Percentiles rank a stretch among this genome's conserved stretches.
Conservation (phyloP, 2,888 invertebrate genomes). For the Megastigmus dorsalis region DNA sequence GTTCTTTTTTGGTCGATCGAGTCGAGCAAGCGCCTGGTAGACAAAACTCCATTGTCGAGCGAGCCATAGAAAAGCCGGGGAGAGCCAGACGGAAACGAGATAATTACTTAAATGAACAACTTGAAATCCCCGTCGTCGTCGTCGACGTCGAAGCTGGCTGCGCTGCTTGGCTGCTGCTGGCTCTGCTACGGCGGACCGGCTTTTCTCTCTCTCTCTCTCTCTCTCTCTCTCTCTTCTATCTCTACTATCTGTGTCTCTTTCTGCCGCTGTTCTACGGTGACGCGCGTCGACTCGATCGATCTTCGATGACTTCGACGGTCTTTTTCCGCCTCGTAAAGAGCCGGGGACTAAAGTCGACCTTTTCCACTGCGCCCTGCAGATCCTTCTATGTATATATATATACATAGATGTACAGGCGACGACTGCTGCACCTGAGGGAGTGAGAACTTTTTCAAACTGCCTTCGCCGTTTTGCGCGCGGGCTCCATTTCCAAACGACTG, state of each 20-base stretch:
- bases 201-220: neutral
- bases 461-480: neutral
- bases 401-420: too few relatives aligned
- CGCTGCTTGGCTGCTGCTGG: neutral
- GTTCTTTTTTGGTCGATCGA: neutral
- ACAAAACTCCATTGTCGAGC: neutral
- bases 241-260: neutral
- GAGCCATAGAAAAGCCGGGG: constrained; percentile 27
- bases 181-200: neutral
- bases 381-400: too few relatives aligned
- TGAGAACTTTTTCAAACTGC: constrained; percentile 27
- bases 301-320: constrained; percentile 44
- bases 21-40: neutral
- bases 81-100: constrained; percentile 57
- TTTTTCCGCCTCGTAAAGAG: constrained; percentile 13
- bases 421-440: constrained; percentile 9
- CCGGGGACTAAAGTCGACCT: neutral
- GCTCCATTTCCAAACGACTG: too few relatives aligned
- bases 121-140: constrained; percentile 51
- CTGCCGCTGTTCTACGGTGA: neutral
- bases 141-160: constrained; percentile 27
- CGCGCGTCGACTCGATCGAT: constrained; percentile 7
- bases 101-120: constrained; percentile 64
- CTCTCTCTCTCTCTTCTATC: neutral
- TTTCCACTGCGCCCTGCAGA: constrained; percentile 2